Evolutionary conservation across 1,140 invertebrate genomes (phyloP).

Genomic region (Trichogramma pretiosum): DNA sequence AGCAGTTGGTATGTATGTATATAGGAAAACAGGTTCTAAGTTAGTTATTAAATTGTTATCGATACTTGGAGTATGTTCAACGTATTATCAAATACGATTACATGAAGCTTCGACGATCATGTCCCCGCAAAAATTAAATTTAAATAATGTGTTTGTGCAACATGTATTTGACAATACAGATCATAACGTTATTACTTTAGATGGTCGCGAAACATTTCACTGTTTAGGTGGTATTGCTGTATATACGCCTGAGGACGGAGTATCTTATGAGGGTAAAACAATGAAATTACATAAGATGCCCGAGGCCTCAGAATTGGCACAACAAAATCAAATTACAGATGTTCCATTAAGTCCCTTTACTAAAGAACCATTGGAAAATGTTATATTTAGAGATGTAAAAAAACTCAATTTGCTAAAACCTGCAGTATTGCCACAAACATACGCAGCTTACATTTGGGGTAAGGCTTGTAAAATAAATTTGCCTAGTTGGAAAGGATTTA

Average conservation of each 20-base stretch:
- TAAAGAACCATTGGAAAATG: background rate
- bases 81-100: slow-evolving; percentile 28
- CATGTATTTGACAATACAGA: slow-evolving; percentile 35
- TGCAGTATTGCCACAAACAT: background rate
- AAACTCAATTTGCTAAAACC: background rate
- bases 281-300: slow-evolving; percentile 11
- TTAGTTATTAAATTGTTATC: slow-evolving; percentile 32
- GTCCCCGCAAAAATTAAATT: slow-evolving; percentile 18
- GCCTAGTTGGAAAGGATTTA: slow-evolving; percentile 16
- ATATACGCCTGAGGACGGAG: slow-evolving; percentile 27
- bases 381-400: background rate
- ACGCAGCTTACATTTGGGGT: slow-evolving; percentile 4
- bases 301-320: background rate
- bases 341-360: background rate
- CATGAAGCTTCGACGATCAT: slow-evolving; percentile 36
- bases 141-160: slow-evolving; percentile 26
- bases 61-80: slow-evolving; percentile 27
- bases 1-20: slow-evolving; percentile 30
- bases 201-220: slow-evolving; percentile 17
- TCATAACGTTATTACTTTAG: slow-evolving; percentile 23
- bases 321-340: slow-evolving; percentile 3
- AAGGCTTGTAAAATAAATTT: background rate
- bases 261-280: slow-evolving; percentile 13
- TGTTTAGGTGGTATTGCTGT: slow-evolving; percentile 9
- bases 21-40: slow-evolving; percentile 30